These are phyloP conservation scores for Chamaetylas fuelleborni DNA, from an alignment of 2,113 vertebrate genomes.

Conservation along the genomic window DNA sequence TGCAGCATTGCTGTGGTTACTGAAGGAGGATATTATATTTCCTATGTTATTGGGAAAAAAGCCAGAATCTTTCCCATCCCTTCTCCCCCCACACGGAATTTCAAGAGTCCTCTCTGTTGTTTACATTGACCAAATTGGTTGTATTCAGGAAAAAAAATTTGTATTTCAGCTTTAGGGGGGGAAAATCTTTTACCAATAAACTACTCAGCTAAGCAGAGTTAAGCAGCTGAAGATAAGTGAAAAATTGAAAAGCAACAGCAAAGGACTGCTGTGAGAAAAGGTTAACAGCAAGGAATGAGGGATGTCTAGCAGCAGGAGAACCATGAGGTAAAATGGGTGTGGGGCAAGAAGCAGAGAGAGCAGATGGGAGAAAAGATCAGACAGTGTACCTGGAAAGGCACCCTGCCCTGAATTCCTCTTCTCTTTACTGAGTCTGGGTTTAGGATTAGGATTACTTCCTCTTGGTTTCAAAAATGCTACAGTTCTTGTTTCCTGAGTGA, in stretches of 20 bases:
- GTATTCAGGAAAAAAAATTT: background rate
- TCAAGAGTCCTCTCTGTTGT: background rate
- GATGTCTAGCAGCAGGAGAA: no score
- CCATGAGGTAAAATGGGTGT: background rate
- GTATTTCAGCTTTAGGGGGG: background rate
- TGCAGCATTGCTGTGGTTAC: background rate
- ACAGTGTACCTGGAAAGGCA: background rate
- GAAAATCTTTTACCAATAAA: no score
- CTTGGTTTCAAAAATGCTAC: background rate
- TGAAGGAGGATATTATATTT: background rate
- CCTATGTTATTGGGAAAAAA: background rate
- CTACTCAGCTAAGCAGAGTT: no score
- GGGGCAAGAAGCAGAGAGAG: background rate
- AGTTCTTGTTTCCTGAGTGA: background rate
- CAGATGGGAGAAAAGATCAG: background rate
- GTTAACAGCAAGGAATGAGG: no score
- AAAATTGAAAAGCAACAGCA: no score
- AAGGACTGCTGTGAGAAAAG: no score
- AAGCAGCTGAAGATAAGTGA: no score
- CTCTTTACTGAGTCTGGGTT: background rate
- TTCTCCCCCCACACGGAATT: background rate
- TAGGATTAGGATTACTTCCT: background rate
- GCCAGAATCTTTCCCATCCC: background rate
- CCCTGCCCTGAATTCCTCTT: background rate
- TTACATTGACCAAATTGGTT: background rate